Conservation (phyloP, 2,797 vertebrate species). For the Sphaeramia orbicularis region DNA sequence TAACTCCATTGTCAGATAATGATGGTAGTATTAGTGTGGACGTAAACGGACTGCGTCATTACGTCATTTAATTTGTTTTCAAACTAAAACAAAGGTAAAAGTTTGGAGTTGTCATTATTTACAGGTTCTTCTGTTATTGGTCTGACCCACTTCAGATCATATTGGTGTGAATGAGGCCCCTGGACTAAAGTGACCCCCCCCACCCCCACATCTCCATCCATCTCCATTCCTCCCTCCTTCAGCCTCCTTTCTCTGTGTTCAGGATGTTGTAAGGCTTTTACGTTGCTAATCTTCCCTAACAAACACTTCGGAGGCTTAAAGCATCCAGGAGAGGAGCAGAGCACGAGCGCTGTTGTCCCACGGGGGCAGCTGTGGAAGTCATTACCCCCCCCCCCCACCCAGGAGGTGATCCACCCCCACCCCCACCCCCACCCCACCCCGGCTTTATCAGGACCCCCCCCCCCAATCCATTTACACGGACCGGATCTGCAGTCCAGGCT, state of each 20-base stretch:
- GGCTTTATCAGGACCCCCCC: conserved; percentile 72
- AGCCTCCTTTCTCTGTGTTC: conserved; percentile 78
- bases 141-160: too few relatives aligned
- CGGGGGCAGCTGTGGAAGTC: conserved; percentile 87
- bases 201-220: conserved; percentile 73
- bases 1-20: too few relatives aligned
- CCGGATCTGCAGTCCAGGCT: conserved; percentile 18
- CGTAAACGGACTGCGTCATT: too few relatives aligned
- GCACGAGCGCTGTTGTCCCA: conserved; percentile 85
- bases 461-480: too few relatives aligned
- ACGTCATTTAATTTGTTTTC: too few relatives aligned
- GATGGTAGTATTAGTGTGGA: too few relatives aligned
- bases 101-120: too few relatives aligned
- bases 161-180: too few relatives aligned
- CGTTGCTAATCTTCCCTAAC: conserved; percentile 88
- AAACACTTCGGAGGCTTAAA: conserved; percentile 82
- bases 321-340: conserved; percentile 78
- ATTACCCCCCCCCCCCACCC: conserved; percentile 77
- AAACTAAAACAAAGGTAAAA: too few relatives aligned
- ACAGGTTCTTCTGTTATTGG: too few relatives aligned
- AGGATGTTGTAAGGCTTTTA: conserved; percentile 88
- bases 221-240: conserved; percentile 62
- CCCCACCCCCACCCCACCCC: too few relatives aligned
- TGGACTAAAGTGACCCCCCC: too few relatives aligned
- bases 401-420: conserved; percentile 75